These are phyloP conservation scores for Karalla daura DNA, from an alignment of 2,797 vertebrate species.

Conservation along the genomic window DNA sequence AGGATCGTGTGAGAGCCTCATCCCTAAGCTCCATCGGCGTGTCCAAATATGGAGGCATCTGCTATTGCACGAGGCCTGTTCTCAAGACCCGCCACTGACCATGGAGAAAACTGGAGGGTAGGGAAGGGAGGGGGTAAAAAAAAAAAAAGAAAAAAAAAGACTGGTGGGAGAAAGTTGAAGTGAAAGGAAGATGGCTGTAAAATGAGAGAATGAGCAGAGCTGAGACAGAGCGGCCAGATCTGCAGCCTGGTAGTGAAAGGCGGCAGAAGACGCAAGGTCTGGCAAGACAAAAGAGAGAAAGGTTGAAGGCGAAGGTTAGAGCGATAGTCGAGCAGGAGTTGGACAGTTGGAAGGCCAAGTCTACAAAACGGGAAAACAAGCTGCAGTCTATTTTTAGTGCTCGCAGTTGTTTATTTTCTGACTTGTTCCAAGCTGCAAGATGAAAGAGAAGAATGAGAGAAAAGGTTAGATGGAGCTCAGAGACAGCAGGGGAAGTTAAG, in stretches of 20 bases:
- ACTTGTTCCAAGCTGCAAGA: slow-evolving; percentile 36
- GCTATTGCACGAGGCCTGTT: slow-evolving; percentile 69
- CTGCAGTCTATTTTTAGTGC: slow-evolving; percentile 47
- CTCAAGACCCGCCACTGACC: slow-evolving; percentile 70
- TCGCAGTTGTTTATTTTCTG: slow-evolving; percentile 56
- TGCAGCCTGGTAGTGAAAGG: slow-evolving; percentile 18
- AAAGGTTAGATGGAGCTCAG: slow-evolving; percentile 17
- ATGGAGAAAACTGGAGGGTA: slow-evolving; percentile 51
- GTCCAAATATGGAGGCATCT: slow-evolving; percentile 87
- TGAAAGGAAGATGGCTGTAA: slow-evolving; percentile 32
- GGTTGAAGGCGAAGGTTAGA: slow-evolving; percentile 2
- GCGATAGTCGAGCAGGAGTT: slow-evolving; percentile 14
- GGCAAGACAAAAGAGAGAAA: slow-evolving; percentile 11
- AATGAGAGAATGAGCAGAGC: slow-evolving; percentile 25
- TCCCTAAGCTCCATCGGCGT: slow-evolving; percentile 77
- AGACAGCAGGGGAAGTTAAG: background rate
- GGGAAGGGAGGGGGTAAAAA: slow-evolving; percentile 7
- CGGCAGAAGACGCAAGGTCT: slow-evolving; percentile 6
- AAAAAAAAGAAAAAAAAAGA: slow-evolving; percentile 17
- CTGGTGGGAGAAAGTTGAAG: slow-evolving; percentile 45
- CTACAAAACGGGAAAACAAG: slow-evolving; percentile 34
- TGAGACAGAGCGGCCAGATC: slow-evolving; percentile 12
- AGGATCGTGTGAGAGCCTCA: slow-evolving; percentile 69
- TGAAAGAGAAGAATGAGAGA: slow-evolving; percentile 55
- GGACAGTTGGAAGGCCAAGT: slow-evolving; percentile 25